phyloP scores from a whole-genome alignment of 2,113 vertebrate genomes.

The Pelusios castaneus region DNA sequence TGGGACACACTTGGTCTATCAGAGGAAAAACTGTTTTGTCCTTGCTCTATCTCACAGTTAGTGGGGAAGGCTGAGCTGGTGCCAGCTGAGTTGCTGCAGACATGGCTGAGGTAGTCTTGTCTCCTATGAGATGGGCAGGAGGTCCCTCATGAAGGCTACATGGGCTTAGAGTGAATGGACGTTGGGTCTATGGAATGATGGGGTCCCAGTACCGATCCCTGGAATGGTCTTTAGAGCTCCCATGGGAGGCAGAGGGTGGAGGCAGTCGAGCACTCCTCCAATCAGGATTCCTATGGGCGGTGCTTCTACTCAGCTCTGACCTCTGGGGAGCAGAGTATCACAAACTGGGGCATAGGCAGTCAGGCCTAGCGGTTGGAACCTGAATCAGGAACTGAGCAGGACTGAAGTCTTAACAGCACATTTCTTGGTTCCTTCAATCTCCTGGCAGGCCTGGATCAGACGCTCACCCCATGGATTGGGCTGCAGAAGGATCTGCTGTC shows the following conservation, averaged over 20 bases:
- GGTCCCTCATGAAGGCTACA: neutral
- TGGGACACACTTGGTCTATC: too few relatives aligned
- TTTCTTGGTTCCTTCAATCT: neutral
- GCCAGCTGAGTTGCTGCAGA: too few relatives aligned
- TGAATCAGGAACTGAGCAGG: neutral
- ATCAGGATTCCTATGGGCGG: too few relatives aligned
- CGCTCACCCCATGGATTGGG: neutral
- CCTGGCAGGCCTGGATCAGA: neutral
- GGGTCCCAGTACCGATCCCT: neutral
- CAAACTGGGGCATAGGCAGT: accelerated
- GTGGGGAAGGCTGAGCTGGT: neutral
- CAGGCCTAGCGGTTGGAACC: neutral
- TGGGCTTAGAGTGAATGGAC: neutral
- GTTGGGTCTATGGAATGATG: neutral
- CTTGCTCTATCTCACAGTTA: neutral
- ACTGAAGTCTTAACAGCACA: neutral
- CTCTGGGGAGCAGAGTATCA: neutral
- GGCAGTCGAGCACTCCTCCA: neutral
- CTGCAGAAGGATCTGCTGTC: neutral
- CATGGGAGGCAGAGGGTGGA: neutral
- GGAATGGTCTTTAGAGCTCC: neutral
- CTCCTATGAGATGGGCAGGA: neutral
- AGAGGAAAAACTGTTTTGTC: neutral
- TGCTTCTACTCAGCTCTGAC: neutral
- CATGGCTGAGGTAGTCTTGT: too few relatives aligned